A percentile compares a stretch with the other conserved stretches of the same genome.
Evolutionary conservation across 2,113 vertebrate species (phyloP).

Genomic region (Lynx canadensis): DNA sequence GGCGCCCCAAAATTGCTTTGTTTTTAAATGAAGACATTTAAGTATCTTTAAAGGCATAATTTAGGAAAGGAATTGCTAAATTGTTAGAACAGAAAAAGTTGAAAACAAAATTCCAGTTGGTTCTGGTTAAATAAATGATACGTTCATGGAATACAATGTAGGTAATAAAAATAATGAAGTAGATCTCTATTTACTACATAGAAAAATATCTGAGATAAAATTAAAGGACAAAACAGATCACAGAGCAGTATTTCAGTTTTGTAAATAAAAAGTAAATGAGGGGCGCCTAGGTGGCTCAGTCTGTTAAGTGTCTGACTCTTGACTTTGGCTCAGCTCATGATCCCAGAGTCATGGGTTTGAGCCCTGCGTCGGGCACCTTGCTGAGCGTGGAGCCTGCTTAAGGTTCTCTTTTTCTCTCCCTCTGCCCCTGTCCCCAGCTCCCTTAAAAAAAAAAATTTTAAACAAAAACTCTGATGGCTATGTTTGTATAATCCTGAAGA

Average conservation of each 20-base stretch:
- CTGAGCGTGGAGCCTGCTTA: no score
- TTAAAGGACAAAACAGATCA: background rate
- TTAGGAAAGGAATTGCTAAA: constrained; percentile 31
- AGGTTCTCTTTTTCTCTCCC: no score
- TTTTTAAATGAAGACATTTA: constrained; percentile 16
- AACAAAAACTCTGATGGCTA: background rate
- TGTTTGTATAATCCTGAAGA: background rate
- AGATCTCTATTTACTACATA: background rate
- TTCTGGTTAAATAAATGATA: constrained; percentile 20
- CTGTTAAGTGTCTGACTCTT: no score
- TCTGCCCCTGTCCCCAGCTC: no score
- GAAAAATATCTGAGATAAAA: background rate
- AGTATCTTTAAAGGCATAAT: constrained; percentile 2
- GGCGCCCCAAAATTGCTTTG: background rate
- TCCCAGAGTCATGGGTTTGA: no score
- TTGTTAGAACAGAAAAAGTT: constrained; percentile 32
- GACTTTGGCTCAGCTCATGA: no score
- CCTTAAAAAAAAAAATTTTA: no score
- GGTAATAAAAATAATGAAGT: background rate
- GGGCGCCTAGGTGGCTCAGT: no score
- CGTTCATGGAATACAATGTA: background rate
- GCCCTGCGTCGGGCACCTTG: no score
- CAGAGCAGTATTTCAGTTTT: background rate
- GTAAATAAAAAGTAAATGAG: background rate
- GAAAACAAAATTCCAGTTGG: background rate